Conservation (phyloP, 1,140 invertebrate species). For the Brachystomella parvula region DNA sequence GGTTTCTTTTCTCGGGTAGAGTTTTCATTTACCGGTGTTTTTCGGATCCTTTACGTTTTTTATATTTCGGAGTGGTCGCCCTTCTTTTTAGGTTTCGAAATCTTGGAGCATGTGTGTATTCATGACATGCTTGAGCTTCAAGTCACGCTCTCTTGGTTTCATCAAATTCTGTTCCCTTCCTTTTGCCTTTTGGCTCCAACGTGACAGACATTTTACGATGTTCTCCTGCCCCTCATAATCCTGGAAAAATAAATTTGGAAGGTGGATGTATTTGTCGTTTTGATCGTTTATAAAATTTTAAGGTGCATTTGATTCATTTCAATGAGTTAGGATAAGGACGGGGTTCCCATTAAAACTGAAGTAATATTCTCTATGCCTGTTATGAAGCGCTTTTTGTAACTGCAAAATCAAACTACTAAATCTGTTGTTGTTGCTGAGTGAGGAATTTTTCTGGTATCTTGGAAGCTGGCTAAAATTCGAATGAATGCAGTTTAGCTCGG, state of each 20-base stretch:
- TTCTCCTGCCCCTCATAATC: background rate
- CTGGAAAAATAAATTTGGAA: conserved; percentile 7
- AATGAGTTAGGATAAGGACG: too few relatives aligned
- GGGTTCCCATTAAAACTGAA: too few relatives aligned
- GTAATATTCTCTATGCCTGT: too few relatives aligned
- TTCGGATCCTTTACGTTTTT: too few relatives aligned
- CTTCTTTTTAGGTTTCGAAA: background rate
- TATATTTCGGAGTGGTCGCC: background rate
- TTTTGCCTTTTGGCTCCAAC: conserved; percentile 28
- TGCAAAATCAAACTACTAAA: too few relatives aligned
- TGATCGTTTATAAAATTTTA: too few relatives aligned
- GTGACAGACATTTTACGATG: conserved; percentile 35
- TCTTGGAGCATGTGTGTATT: background rate
- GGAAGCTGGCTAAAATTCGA: too few relatives aligned
- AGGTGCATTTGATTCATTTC: too few relatives aligned
- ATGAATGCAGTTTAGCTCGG: too few relatives aligned
- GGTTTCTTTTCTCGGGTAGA: background rate
- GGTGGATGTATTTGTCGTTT: background rate
- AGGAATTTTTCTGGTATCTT: too few relatives aligned
- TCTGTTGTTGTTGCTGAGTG: too few relatives aligned
- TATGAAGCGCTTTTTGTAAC: too few relatives aligned
- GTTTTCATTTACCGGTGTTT: background rate
- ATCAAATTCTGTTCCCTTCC: conserved; percentile 34
- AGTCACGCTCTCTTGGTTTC: conserved; percentile 36
- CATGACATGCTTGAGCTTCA: conserved; percentile 22